phyloP scores from a whole-genome alignment of 2,888 invertebrate species.

The Torymus auratus region DNA sequence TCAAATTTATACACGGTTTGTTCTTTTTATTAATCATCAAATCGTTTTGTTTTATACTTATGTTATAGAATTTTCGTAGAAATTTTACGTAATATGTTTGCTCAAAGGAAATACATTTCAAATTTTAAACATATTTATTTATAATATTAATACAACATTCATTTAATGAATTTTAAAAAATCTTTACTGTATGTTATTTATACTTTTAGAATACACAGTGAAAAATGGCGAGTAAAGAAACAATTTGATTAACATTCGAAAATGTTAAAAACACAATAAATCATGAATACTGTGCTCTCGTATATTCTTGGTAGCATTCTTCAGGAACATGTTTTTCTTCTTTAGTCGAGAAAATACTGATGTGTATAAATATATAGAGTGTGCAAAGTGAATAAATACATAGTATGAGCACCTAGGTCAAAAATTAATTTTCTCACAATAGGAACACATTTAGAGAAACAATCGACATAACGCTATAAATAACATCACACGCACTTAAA shows the following conservation, averaged over 20 bases:
- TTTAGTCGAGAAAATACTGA: conserved; percentile 41
- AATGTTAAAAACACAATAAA: conserved; percentile 10
- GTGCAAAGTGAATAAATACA: background rate
- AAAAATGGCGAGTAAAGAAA: conserved; percentile 1
- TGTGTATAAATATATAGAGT: conserved; percentile 26
- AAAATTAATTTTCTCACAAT: background rate
- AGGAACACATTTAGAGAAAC: too few relatives aligned
- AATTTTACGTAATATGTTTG: background rate
- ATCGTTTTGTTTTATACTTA: background rate
- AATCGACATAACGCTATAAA: background rate
- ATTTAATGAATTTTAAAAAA: conserved; percentile 2
- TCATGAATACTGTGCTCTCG: conserved; percentile 10
- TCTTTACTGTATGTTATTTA: background rate
- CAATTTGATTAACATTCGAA: background rate
- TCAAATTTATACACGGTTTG: background rate
- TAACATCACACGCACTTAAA: conserved; percentile 9
- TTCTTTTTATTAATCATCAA: background rate
- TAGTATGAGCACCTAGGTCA: background rate
- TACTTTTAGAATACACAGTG: conserved; percentile 31
- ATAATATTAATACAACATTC: conserved; percentile 30
- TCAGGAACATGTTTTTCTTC: conserved; percentile 17
- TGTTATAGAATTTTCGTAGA: background rate
- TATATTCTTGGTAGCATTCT: conserved; percentile 13
- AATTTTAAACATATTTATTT: conserved; percentile 30
- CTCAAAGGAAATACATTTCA: background rate